A percentile compares a stretch with the other conserved stretches of the same genome.
phyloP scores from a whole-genome alignment of 2,888 invertebrate genomes.

The Pseudococcus viburni region DNA sequence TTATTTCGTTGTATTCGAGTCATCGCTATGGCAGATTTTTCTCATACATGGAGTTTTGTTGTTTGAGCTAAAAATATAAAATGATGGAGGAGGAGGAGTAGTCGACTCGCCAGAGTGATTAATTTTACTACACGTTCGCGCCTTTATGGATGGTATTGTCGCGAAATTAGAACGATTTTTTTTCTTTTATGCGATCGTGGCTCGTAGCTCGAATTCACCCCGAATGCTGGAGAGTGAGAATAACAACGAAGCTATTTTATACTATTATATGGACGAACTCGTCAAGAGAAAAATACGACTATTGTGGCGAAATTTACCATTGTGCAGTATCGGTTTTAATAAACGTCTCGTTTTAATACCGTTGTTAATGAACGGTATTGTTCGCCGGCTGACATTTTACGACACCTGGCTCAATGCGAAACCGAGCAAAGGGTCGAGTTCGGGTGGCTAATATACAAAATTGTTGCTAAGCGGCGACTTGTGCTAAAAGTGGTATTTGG shows the following conservation, averaged over 20 bases:
- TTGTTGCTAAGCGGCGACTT: too few species aligned
- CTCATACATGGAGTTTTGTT: too few species aligned
- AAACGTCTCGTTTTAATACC: conserved; percentile 27
- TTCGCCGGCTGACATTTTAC: neutral
- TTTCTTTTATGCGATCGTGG: neutral
- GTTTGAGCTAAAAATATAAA: neutral
- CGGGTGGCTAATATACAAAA: too few species aligned
- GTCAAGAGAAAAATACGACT: conserved; percentile 8
- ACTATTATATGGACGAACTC: neutral
- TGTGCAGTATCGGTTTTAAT: conserved; percentile 22
- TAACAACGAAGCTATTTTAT: neutral
- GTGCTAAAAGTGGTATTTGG: too few species aligned
- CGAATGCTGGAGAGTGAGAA: too few species aligned
- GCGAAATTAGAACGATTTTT: neutral
- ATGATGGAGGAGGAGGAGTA: neutral
- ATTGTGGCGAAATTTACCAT: conserved; percentile 25
- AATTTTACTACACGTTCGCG: neutral
- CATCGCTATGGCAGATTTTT: neutral
- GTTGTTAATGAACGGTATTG: conserved; percentile 37
- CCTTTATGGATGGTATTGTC: neutral
- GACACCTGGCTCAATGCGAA: neutral
- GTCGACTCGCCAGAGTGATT: neutral
- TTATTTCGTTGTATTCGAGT: neutral
- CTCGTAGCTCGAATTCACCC: too few species aligned
- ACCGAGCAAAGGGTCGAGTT: too few species aligned